A percentile compares a stretch with the other conserved stretches of the same genome.
These are phyloP conservation scores for Drosophila subsilvestris DNA, from an alignment of 2,888 invertebrate species.

Conservation along the genomic window DNA sequence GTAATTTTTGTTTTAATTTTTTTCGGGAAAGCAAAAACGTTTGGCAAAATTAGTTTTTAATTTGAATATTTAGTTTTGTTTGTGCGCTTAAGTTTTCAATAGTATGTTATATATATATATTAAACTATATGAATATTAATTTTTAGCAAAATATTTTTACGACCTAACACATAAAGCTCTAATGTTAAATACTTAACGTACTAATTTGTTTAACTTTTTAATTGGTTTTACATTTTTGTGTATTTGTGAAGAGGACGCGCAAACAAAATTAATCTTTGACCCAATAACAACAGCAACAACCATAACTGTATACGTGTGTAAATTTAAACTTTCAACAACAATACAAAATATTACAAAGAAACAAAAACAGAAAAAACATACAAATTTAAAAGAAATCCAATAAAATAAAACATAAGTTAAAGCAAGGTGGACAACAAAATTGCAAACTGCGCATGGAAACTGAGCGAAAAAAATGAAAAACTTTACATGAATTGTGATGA, in stretches of 20 bases:
- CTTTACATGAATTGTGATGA: conserved; percentile 79
- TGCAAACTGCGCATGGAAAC: conserved; percentile 50
- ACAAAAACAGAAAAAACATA: conserved; percentile 28
- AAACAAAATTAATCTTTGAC: conserved; percentile 53
- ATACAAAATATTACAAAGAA: conserved; percentile 30
- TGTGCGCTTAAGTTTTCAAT: conserved; percentile 79
- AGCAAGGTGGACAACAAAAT: conserved; percentile 50
- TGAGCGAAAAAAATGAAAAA: conserved; percentile 52
- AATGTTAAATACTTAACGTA: conserved; percentile 66
- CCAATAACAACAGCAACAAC: conserved; percentile 34
- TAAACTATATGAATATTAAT: conserved; percentile 77
- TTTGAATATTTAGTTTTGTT: conserved; percentile 76
- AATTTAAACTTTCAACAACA: conserved; percentile 48
- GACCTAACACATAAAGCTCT: conserved; percentile 59
- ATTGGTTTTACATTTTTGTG: conserved; percentile 67
- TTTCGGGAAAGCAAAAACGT: conserved; percentile 82
- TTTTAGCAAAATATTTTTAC: conserved; percentile 81
- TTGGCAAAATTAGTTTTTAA: conserved; percentile 81
- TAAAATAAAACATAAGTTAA: conserved; percentile 54
- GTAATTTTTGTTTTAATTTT: conserved; percentile 69
- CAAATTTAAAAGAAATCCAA: conserved; percentile 40
- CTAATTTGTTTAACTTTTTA: conserved; percentile 69
- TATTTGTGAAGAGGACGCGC: conserved; percentile 62
- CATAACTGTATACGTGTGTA: conserved; percentile 61
- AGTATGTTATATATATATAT: conserved; percentile 72